Evolutionary conservation across 2,888 invertebrate genomes (phyloP), one percentile per base, ranked within the genome.

Genomic region (Nowickia ferox): DNA sequence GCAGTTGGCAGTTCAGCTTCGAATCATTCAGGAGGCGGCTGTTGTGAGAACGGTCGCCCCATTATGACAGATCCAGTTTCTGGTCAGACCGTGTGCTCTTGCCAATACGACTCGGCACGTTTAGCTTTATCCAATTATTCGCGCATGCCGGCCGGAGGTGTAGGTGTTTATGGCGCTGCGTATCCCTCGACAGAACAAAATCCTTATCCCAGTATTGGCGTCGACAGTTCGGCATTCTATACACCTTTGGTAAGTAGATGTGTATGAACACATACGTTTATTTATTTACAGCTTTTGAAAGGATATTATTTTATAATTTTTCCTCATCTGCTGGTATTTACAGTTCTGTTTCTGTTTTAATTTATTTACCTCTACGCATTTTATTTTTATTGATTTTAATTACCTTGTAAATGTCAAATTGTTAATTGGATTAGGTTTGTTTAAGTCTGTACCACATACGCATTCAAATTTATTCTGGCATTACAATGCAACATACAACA

Each of bases 161-260:
- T 96, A 81, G 95, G 96, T 75, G 96, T 97, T 89, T 97, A 97
- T 93, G 97, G 97, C 87, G 95, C 97, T 72, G 97, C 97, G 30
- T 97, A 97, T 93, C 97, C 97, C 71, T 97, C 97, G 87, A 96
- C 96, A 75, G 98, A 98, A 91, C 98, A 98, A 93, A 97, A 97
- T 92, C 97, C 97, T 51, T 98, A 98, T 92, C 97, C 97, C 42
- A 97, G 97, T 93, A 97, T 98, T 93, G 97, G 97, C 79, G 96
- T 97, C 89, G 98, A 98, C 93, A 98, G 97, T 91, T 98, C 98
- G 48, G 98, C 98, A 72, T 98, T 98, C 94, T 98, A 98, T 94
- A 97, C 98, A 87, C 97, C 98, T 87, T 93, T 98, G 96, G 98
- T 98, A 95, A 96, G 98, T 96, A 15, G 3, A 9, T 11, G 53